Evolutionary conservation across 2,888 invertebrate genomes (phyloP).

Genomic region (Nasonovia ribisnigri): DNA sequence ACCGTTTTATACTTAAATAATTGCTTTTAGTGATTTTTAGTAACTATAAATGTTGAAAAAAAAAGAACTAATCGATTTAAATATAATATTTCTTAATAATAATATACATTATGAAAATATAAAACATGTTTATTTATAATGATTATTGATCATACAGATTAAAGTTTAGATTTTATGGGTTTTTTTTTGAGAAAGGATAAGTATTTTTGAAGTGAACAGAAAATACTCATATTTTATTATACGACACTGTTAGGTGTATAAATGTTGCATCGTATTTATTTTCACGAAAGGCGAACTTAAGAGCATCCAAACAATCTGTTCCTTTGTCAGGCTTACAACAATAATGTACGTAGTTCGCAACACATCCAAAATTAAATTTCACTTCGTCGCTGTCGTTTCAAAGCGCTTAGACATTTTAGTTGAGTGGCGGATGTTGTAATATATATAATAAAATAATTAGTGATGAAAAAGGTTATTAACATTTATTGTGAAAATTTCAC

Average conservation of each 20-base stretch:
- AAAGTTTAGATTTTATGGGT: background rate
- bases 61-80: background rate
- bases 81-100: background rate
- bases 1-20: background rate
- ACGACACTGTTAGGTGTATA: background rate
- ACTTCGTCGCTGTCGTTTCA: background rate
- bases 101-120: background rate
- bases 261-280: background rate
- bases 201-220: background rate
- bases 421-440: no score
- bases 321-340: background rate
- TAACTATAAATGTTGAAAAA: background rate
- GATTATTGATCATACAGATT: background rate
- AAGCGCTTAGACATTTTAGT: background rate
- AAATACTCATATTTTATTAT: background rate
- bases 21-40: background rate
- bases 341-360: background rate
- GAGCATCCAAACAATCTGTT: background rate
- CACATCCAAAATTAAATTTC: constrained; percentile 14
- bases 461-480: background rate
- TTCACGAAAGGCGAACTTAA: background rate
- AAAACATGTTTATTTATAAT: background rate
- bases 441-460: background rate
- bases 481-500: background rate
- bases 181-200: no score